Base-by-base conservation (phyloP, 2,888 invertebrate genomes). In the Scaptomyza polygonia region DNA sequence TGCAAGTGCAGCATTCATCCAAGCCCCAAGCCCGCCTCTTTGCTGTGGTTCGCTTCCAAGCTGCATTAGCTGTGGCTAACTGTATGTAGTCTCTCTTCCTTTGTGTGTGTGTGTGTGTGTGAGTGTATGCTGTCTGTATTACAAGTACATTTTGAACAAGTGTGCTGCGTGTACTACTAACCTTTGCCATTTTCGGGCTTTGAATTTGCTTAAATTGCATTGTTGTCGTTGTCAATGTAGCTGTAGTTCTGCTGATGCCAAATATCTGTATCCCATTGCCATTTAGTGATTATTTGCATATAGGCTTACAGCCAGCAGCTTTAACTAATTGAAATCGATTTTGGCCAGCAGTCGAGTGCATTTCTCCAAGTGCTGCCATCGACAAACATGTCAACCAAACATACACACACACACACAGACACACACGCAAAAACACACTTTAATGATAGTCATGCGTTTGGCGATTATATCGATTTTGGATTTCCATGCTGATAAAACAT, bases 271-370 rank as follows among this genome's bases (percentile, higher is more conserved):
- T 72, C 49, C 59, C 67, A 43, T 55, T 64, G 66, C 72, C 63
- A 82, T 76, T 76, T 62, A 59, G 63, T 72, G 72, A 59, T 72
- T 84, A 84, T 78, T 78, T 81, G 75, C 70, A 62, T 62, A 62
- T 62, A 62, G 52, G 42, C 54, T 57, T 36, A 49, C 68, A 61
- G 61, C 47, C 56, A 67, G 55, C 39, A 79, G 79, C 72, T 69
- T 74, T 67, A 85, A 79, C 83, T 85, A 81, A 81, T 81, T 85
- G 81, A 85, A 85, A 81, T 81, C 72, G 81, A 81, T 81, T 81
- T 81, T 73, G 66, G 55, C 29, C 67, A 48, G 42, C 44, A 63
- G 39, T 65, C 49, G 57, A 53, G 39, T 30, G 30, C 53, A 45
- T 54, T 51, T 62, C 58, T 48, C 44, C 27, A 58, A 48, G 65